phyloP scores from a whole-genome alignment of 2,888 invertebrate species.

The Parasteatoda lunata region DNA sequence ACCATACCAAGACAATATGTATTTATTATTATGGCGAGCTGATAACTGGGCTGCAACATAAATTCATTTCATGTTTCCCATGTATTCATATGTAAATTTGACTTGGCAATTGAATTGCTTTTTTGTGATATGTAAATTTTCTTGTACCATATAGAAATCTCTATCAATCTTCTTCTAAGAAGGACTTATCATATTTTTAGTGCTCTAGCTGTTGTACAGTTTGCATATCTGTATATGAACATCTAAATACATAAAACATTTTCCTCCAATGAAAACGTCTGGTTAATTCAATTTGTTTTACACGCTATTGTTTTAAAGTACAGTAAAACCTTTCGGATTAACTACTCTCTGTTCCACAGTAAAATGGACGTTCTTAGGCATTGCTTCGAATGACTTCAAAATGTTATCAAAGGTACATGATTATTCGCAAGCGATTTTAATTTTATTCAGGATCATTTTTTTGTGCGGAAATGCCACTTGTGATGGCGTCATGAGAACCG shows the following conservation, averaged over 20 bases:
- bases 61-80: neutral
- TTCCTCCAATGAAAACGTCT: too few species aligned
- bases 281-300: too few species aligned
- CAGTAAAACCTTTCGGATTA: too few species aligned
- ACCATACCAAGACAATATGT: constrained; percentile 76
- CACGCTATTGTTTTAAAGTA: too few species aligned
- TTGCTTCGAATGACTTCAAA: too few species aligned
- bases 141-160: neutral
- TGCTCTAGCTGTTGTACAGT: neutral
- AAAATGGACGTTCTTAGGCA: too few species aligned
- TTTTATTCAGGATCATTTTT: too few species aligned
- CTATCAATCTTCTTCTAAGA: neutral
- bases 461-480: too few species aligned
- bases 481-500: too few species aligned
- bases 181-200: neutral
- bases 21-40: constrained; percentile 83
- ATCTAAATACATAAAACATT: neutral
- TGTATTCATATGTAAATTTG: neutral
- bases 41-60: constrained; percentile 79
- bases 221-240: neutral
- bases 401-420: too few species aligned
- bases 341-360: too few species aligned
- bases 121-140: constrained; percentile 58
- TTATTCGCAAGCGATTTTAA: too few species aligned
- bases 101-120: neutral